Evolutionary conservation across 2,113 vertebrate species (phyloP).

Genomic region (Tenebrosternarchus preto): DNA sequence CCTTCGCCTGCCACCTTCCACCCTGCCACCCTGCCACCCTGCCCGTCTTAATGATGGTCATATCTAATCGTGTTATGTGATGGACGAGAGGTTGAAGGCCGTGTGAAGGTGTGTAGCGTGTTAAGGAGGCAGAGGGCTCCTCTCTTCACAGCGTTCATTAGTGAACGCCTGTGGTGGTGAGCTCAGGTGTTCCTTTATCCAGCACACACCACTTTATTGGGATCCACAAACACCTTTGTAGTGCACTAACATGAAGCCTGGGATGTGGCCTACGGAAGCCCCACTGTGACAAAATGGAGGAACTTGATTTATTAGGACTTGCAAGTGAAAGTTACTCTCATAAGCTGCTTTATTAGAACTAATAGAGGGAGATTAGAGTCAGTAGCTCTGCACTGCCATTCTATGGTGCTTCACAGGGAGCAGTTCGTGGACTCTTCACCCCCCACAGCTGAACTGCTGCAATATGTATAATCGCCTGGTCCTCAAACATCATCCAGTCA

Average conservation of each 20-base stretch:
- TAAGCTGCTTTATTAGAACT: too few species aligned
- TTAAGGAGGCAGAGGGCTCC: slow-evolving; percentile 21
- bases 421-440: too few species aligned
- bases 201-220: slow-evolving; percentile 23
- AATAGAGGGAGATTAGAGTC: too few species aligned
- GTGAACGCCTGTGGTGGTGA: slow-evolving; percentile 13
- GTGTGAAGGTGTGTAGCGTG: background rate
- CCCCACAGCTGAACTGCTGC: too few species aligned
- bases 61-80: slow-evolving; percentile 21
- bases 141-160: slow-evolving; percentile 34
- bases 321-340: background rate
- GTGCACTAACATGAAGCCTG: slow-evolving; percentile 21
- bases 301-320: background rate
- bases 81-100: background rate
- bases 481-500: too few species aligned
- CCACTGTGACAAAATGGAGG: background rate
- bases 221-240: slow-evolving; percentile 33
- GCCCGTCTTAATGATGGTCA: background rate
- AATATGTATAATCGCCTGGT: too few species aligned
- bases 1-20: background rate
- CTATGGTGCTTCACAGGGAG: too few species aligned
- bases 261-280: slow-evolving; percentile 19
- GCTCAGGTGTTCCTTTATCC: slow-evolving; percentile 36
- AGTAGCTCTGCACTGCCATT: too few species aligned
- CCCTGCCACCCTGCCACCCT: background rate